Conservation (phyloP, 2,113 vertebrate genomes). For the Chrysemys picta region DNA sequence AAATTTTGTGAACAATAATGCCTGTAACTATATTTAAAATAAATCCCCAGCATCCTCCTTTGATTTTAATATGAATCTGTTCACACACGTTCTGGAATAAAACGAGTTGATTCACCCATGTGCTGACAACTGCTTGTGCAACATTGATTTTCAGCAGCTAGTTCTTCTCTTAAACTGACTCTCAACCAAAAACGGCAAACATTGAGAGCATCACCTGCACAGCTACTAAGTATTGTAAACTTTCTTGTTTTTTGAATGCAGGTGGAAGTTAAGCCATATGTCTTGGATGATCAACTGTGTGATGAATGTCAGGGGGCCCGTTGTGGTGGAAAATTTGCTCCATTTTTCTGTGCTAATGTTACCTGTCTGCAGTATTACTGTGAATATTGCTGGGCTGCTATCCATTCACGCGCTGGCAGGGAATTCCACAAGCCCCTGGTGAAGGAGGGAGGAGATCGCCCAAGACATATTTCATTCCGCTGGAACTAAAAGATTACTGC, state of each 20-base stretch:
- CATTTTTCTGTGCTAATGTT: constrained; percentile 99
- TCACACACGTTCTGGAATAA: background rate
- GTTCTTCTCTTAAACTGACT: background rate
- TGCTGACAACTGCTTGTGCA: background rate
- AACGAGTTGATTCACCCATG: background rate
- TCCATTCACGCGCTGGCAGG: constrained; percentile 96
- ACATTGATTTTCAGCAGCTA: background rate
- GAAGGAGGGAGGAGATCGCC: constrained; percentile 98
- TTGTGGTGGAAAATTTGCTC: constrained; percentile 98
- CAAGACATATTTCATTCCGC: constrained; percentile 99
- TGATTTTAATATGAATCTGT: background rate
- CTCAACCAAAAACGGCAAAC: background rate
- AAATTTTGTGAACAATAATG: background rate
- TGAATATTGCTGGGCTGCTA: constrained; percentile 99
- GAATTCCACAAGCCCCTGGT: constrained; percentile 99
- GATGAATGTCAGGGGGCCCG: constrained; percentile 99
- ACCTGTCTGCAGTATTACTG: constrained; percentile 99
- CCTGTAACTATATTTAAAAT: background rate
- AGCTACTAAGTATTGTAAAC: background rate
- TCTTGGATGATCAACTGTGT: constrained; percentile 99
- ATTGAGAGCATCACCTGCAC: background rate
- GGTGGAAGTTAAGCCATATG: constrained; percentile 99
- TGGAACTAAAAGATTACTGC: constrained; percentile 91
- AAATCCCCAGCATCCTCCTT: background rate
- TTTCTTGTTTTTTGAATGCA: constrained; percentile 70